Base-by-base conservation (phyloP, 1,140 invertebrate species). In the Acyrthosiphon pisum region DNA sequence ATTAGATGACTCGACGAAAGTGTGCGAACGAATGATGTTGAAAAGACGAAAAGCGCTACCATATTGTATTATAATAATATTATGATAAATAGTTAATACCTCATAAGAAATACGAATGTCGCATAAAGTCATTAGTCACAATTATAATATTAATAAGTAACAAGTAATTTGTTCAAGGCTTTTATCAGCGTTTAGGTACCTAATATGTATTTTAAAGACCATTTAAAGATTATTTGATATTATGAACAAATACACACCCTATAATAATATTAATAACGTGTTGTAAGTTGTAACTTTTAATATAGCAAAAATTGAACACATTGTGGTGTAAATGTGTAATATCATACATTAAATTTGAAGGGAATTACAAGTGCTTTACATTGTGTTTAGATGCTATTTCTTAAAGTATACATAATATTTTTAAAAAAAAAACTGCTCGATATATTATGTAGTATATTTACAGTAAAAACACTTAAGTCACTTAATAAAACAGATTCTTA, bases 51-150 rank as follows among this genome's bases (percentile, higher is more conserved):
- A n/a, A 76, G 60, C n/a, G 30, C 30, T 14, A 60, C 11, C 14
- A n/a, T 18, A 68, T 76, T 76, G 60, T n/a, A 76, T 76, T 76
- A 76, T 76, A n/a, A 53, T 53, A n/a, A n/a, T 68, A 68, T 68
- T 68, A 68, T 68, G 60, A 76, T 76, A n/a, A 76, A 76, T 20
- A 76, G 30, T 60, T 30, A 30, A 60, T 60, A 60, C 30, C 14
- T 76, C 30, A 6, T n/a, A 6, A 76, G 6, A 76, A n/a, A 76
- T 4, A 76, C 30, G 60, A 76, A n/a, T n/a, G 60, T n/a, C 14
- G 14, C 14, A 35, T n/a, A 30, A 68, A 68, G 60, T 76, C 60
- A 76, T 14, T n/a, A 35, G 30, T 76, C 60, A 18, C 20, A n/a
- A 68, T 68, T n/a, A n/a, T 68, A n/a, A 68, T n/a, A n/a, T 68